Conservation (phyloP, 2,888 invertebrate genomes). For the Athripsodes cinereus region DNA sequence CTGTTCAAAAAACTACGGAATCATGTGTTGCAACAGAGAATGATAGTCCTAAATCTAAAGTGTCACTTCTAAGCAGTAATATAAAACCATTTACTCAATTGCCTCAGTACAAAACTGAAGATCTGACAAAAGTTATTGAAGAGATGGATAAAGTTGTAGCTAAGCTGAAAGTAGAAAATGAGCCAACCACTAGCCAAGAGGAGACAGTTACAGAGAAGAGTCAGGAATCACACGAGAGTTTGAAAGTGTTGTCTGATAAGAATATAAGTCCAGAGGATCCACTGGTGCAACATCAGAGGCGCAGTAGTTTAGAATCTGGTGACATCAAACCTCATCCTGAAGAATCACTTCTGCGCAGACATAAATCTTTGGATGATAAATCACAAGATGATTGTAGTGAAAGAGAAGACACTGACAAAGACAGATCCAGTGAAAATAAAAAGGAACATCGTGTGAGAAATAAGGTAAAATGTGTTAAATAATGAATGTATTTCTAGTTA, state of each 20-base stretch:
- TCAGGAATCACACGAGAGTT: too few species aligned
- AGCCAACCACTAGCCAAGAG: too few species aligned
- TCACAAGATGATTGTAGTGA: conserved; percentile 51
- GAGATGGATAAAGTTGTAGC: conserved; percentile 36
- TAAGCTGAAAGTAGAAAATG: too few species aligned
- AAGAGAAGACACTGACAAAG: conserved; percentile 40
- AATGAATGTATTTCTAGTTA: not conserved
- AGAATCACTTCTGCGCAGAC: conserved; percentile 42
- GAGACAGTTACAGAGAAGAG: too few species aligned
- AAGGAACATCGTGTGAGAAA: conserved; percentile 59
- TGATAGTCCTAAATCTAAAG: conserved; percentile 16
- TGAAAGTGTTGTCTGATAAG: not conserved
- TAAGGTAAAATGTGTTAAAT: conserved; percentile 43
- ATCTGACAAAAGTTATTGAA: conserved; percentile 44
- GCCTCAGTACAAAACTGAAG: conserved; percentile 48
- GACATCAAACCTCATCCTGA: conserved; percentile 37
- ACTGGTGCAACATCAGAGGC: conserved; percentile 30
- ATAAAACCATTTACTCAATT: conserved; percentile 49
- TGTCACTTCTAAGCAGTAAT: conserved; percentile 34
- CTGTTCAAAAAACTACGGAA: conserved; percentile 1
- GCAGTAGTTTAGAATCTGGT: conserved; percentile 40
- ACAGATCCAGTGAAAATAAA: conserved; percentile 49
- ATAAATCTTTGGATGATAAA: conserved; percentile 54
- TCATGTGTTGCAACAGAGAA: not conserved
- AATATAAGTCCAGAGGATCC: not conserved